Percentiles rank a stretch among this genome's conserved stretches.
phyloP scores from a whole-genome alignment of 2,888 invertebrate genomes.

The Watsonalla binaria region DNA sequence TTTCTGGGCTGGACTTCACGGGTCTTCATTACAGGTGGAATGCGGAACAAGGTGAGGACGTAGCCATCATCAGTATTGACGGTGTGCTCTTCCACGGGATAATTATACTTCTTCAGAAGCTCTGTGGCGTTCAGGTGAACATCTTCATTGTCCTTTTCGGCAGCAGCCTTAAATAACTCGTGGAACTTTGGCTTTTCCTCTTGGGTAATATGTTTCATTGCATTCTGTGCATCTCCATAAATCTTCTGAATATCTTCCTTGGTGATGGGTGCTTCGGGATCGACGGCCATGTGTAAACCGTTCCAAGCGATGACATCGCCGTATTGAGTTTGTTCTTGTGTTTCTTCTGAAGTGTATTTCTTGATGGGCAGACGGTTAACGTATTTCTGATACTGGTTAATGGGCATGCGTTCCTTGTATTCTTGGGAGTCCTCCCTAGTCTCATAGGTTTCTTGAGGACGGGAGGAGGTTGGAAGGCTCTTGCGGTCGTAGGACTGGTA shows the following conservation, averaged over 20 bases:
- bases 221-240: constrained; percentile 49
- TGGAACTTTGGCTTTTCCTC: constrained; percentile 51
- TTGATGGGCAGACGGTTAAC: not conserved
- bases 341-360: not conserved
- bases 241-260: constrained; percentile 49
- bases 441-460: not conserved
- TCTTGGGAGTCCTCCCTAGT: constrained; percentile 16
- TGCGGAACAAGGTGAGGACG: constrained; percentile 60
- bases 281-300: constrained; percentile 35
- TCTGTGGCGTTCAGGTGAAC: constrained; percentile 45
- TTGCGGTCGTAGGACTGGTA: not conserved
- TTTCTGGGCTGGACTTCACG: constrained; percentile 42
- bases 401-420: not conserved
- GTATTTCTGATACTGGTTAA: constrained; percentile 1
- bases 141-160: constrained; percentile 33
- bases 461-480: not conserved
- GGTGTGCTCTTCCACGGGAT: constrained; percentile 55
- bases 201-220: constrained; percentile 44
- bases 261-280: constrained; percentile 29
- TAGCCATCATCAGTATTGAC: constrained; percentile 67
- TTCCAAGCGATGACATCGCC: constrained; percentile 44
- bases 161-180: constrained; percentile 29
- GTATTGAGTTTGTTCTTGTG: constrained; percentile 11
- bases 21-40: constrained; percentile 42
- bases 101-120: constrained; percentile 52